Evolutionary conservation across 2,888 invertebrate genomes (phyloP), one percentile per base, ranked within the genome.

Genomic region (Apomyelois bistriatella): DNA sequence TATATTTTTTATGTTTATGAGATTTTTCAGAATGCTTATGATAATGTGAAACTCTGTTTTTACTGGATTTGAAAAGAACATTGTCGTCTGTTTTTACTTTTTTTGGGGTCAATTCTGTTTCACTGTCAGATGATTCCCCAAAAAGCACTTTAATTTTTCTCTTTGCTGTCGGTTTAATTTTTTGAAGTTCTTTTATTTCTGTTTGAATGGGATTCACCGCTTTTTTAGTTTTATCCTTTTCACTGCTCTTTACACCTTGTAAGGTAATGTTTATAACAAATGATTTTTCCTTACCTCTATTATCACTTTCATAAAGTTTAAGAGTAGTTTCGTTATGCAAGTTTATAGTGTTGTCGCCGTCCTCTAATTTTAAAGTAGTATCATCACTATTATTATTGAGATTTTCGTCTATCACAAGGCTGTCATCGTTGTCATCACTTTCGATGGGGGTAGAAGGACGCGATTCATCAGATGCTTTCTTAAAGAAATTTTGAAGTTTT

Each of bases 91-190:
- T 9, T 32, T 46, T 32, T 6, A 16, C 32, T 13, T 46, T 46
- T 46, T 46, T 46, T 7, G 32, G 16, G 15, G 10, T 64, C 35
- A 53, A 41, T 58, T 85, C 84, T 9, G 58, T 58, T 22, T 90
- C 89, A 58, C 85, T 86, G 4, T 86, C 90, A 1, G 89, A 88
- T 5, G 90, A 89, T 57, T 91, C 91, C 3, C 91, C 91, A 70
- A 91, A 91, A 6, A 92, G 75, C 49, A 79, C 90, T 74, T 90
- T 81, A 13, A 91, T 79, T 82, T 86, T 89, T 69, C 85, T 76
- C 73, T 90, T 84, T 37, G 80, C 74, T 38, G 68, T 70, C 17
- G 76, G 74, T 56, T 74, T 82, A 9, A 60, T 58, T 60, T 72
- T 79, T 48, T 67, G 70, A 0, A 71, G 64, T 12, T 72, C 67